Conservation (phyloP, 1,140 invertebrate genomes). For the Phenacoccus solenopsis region DNA sequence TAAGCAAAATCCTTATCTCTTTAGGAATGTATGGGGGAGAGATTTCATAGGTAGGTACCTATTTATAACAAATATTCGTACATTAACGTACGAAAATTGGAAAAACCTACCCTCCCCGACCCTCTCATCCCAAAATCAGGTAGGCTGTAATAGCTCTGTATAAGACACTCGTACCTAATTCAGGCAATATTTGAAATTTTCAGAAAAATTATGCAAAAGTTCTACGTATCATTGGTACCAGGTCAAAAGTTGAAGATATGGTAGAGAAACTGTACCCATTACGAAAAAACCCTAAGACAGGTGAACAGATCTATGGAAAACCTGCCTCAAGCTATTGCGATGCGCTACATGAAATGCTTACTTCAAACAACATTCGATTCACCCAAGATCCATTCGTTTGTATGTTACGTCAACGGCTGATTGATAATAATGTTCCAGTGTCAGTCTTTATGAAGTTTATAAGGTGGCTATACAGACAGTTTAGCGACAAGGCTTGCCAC, state of each 20-base stretch:
- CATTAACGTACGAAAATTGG: no score
- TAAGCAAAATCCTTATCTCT: no score
- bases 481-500: slow-evolving; percentile 6
- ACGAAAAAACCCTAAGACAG: background rate
- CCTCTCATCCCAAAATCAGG: no score
- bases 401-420: background rate
- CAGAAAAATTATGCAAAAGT: slow-evolving; percentile 8
- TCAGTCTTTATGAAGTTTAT: background rate
- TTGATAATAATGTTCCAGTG: background rate
- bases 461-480: background rate
- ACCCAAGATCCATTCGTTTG: background rate
- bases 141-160: no score
- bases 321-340: background rate
- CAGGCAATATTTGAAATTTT: slow-evolving; percentile 9
- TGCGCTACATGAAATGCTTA: background rate
- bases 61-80: no score
- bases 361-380: background rate
- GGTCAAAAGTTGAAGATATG: background rate
- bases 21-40: no score
- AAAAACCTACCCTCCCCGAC: no score
- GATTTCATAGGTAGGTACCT: no score
- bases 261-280: background rate
- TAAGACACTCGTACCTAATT: slow-evolving; percentile 1
- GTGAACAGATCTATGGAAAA: background rate
- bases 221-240: background rate